Conservation (phyloP, 2,113 vertebrate genomes). For the Sinocyclocheilus anshuiensis region DNA sequence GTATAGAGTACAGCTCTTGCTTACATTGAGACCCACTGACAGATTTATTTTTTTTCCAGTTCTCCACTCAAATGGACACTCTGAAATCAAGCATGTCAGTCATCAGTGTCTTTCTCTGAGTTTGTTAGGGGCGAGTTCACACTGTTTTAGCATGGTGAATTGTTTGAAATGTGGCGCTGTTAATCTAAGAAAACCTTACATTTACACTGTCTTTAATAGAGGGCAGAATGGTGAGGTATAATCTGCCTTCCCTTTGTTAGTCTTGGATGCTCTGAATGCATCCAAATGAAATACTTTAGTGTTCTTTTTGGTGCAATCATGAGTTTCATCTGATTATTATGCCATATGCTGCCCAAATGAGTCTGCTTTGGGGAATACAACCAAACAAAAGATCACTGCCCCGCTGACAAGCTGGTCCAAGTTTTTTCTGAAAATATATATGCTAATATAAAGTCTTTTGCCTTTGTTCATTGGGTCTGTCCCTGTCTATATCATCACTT, state of each 20-base stretch:
- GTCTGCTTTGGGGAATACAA: neutral
- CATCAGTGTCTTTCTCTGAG: too few relatives aligned
- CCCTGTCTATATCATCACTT: too few relatives aligned
- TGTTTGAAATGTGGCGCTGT: too few relatives aligned
- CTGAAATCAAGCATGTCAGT: too few relatives aligned
- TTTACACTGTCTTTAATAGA: neutral
- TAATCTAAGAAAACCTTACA: too few relatives aligned
- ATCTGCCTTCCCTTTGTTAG: neutral
- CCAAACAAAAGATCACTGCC: slow-evolving; percentile 3
- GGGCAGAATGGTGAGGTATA: neutral
- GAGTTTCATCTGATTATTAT: neutral
- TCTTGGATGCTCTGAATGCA: neutral
- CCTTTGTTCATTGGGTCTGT: neutral
- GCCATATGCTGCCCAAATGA: neutral
- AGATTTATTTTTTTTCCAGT: too few relatives aligned
- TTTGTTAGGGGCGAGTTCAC: too few relatives aligned
- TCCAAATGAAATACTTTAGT: neutral
- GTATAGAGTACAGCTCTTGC: neutral
- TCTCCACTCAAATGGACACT: too few relatives aligned
- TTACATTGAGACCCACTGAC: neutral
- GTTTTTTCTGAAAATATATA: neutral
- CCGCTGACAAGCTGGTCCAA: neutral
- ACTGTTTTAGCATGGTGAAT: too few relatives aligned
- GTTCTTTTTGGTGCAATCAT: neutral
- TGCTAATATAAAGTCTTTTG: neutral